A percentile compares a stretch with the other conserved stretches of the same genome.
These are phyloP conservation scores for Takifugu rubripes DNA, from an alignment of 2,797 vertebrate genomes.

Conservation along the genomic window DNA sequence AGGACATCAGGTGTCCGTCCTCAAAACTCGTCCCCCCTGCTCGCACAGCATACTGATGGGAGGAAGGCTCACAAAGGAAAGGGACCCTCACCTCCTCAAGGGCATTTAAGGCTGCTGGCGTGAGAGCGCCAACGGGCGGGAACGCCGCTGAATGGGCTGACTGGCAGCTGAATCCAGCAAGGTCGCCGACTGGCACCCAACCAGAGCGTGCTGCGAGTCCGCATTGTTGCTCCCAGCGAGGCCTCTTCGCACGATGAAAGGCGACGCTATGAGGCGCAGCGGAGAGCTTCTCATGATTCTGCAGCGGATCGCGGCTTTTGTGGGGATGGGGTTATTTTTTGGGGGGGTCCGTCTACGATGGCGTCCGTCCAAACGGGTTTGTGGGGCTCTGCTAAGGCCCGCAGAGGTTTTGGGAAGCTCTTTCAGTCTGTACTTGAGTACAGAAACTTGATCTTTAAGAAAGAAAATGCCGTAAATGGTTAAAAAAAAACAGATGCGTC, in stretches of 20 bases:
- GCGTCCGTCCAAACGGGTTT: constrained; percentile 30
- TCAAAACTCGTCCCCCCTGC: background rate
- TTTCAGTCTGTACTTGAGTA: constrained; percentile 4
- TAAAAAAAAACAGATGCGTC: background rate
- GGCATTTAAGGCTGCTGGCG: constrained; percentile 37
- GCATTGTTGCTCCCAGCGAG: constrained; percentile 42
- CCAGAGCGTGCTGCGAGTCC: constrained; percentile 37
- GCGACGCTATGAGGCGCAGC: constrained; percentile 41
- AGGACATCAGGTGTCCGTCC: constrained; percentile 33
- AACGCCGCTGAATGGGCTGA: constrained; percentile 43
- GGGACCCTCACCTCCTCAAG: constrained; percentile 22
- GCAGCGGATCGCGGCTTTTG: constrained; percentile 25
- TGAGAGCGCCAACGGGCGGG: constrained; percentile 29
- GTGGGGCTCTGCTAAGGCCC: constrained; percentile 23
- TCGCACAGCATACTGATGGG: constrained; percentile 43
- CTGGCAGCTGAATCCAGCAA: constrained; percentile 50
- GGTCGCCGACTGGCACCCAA: constrained; percentile 42
- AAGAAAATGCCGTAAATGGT: too few relatives aligned
- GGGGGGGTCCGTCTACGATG: constrained; percentile 1
- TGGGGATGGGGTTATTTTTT: constrained; percentile 9
- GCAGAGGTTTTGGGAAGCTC: constrained; percentile 32
- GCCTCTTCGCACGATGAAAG: constrained; percentile 44
- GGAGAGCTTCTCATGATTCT: constrained; percentile 43
- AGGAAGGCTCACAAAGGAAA: constrained; percentile 14
- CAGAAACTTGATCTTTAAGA: too few relatives aligned